Conservation (phyloP, 1,140 invertebrate genomes). For the Aphis craccivora region DNA sequence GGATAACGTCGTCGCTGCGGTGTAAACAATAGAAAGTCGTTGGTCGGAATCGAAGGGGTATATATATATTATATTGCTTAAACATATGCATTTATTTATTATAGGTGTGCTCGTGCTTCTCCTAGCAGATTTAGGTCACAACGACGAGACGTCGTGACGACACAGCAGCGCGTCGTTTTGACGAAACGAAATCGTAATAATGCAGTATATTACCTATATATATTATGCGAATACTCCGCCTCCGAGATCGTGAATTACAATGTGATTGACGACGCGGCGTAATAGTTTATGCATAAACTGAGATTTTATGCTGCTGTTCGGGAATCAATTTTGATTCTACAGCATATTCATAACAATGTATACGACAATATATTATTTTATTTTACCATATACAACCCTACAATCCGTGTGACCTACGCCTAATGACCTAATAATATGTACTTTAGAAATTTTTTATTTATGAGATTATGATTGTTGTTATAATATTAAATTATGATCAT, state of each 20-base stretch:
- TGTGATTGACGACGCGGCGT: not conserved
- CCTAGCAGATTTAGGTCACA: constrained; percentile 3
- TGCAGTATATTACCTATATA: not conserved
- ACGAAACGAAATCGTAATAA: constrained; percentile 17
- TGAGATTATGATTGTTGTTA: not conserved
- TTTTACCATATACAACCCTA: not conserved
- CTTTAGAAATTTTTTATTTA: not conserved
- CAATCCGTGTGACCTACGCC: not conserved
- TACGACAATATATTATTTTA: not conserved
- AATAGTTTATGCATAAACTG: not conserved
- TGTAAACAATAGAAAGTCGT: constrained; percentile 56
- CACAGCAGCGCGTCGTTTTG: not conserved
- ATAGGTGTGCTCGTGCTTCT: not conserved
- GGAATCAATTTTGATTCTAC: not conserved
- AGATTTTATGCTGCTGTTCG: not conserved
- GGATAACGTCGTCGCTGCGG: not conserved
- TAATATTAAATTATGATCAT: not conserved
- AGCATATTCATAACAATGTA: not conserved
- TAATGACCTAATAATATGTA: not conserved
- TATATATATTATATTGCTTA: constrained; percentile 34
- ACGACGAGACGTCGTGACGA: not conserved
- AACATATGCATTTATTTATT: constrained; percentile 13
- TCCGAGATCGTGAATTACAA: not conserved
- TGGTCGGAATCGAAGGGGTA: not conserved
- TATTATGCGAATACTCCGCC: not conserved